phyloP scores from a whole-genome alignment of 2,113 vertebrate species.

The Promerops cafer region DNA sequence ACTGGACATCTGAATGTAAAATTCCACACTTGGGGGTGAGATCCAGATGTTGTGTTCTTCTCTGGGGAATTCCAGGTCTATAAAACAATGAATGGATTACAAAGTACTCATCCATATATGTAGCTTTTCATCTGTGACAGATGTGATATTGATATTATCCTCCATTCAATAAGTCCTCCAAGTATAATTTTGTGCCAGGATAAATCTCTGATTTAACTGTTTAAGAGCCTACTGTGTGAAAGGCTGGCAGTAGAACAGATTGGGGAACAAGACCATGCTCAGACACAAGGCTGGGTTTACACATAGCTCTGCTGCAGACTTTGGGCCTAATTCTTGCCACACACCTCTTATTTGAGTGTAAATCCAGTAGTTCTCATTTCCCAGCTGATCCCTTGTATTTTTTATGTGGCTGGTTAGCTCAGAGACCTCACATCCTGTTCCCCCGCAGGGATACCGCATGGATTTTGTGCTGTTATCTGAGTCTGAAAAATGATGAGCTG shows the following conservation, averaged over 20 bases:
- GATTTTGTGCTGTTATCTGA: not conserved
- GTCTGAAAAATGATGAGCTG: not conserved
- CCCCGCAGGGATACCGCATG: rapidly evolving
- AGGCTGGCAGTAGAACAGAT: not conserved
- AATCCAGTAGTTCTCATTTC: not conserved
- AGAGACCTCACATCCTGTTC: not conserved
- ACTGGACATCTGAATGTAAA: not conserved
- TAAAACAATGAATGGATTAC: constrained; percentile 10
- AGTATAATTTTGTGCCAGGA: not conserved
- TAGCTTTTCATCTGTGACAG: constrained; percentile 23
- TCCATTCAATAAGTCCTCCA: not conserved
- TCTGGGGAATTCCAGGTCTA: not conserved
- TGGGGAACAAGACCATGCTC: not conserved
- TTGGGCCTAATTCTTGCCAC: not conserved
- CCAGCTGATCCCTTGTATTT: not conserved
- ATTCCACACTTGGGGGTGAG: not conserved
- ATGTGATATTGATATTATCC: constrained; percentile 4
- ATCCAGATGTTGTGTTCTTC: not conserved
- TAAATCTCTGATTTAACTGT: constrained; percentile 15
- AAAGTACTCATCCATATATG: not conserved
- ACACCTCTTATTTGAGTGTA: not conserved
- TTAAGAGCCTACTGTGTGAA: not conserved
- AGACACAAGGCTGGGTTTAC: not conserved
- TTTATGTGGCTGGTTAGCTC: not conserved
- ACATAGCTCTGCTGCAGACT: not conserved